Base-by-base conservation (phyloP, 2,113 vertebrate genomes). In the Oplegnathus fasciatus region DNA sequence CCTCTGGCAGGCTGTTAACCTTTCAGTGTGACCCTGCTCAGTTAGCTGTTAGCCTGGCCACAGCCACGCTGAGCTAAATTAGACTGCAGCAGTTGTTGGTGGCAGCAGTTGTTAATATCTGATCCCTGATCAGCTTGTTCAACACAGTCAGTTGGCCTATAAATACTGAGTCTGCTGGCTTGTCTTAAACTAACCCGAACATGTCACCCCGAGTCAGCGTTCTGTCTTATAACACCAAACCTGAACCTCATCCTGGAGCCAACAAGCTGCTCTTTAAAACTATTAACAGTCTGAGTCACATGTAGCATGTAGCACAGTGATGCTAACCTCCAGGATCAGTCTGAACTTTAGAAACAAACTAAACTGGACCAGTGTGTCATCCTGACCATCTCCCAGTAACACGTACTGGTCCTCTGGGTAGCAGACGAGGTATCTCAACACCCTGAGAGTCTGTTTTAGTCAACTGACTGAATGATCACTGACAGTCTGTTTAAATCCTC, bases 71-170 rank as follows among this genome's bases (percentile, higher is more conserved):
- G 80, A 58, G 83, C 86, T 88, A 88, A 84, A 77, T 88, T 80
- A 66, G 73, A 90, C 82, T 73, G 37, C 64, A 85, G 42, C 86
- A 86, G 81, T 84, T 88, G 86, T 62, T 67, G 80, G 79, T 83
- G 66, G 75, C 64, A 88, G 69, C 55, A 89, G 80, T 87, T 87
- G 87, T 71, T 86, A 89, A 85, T 89, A 91, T 83, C 72, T 83
- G 79, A 89, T 91, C 82, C 69, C 87, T 71, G 82, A 87, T 89
- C 89, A 82, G 86, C 75, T 83, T n/a, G 72, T 85, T 82, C 50
- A 85, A 62, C 52, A 26, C 60, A 84, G 55, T 67, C 70, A 71
- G 75, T 42, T 22, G 57, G 34, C 73, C 90, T 86, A 84, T 70
- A 86, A 74, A 85, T 87, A 81, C 80, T 58, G 42, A n/a, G 9